Base-by-base conservation (phyloP, 2,797 vertebrate species). In the Phoebastria nigripes region DNA sequence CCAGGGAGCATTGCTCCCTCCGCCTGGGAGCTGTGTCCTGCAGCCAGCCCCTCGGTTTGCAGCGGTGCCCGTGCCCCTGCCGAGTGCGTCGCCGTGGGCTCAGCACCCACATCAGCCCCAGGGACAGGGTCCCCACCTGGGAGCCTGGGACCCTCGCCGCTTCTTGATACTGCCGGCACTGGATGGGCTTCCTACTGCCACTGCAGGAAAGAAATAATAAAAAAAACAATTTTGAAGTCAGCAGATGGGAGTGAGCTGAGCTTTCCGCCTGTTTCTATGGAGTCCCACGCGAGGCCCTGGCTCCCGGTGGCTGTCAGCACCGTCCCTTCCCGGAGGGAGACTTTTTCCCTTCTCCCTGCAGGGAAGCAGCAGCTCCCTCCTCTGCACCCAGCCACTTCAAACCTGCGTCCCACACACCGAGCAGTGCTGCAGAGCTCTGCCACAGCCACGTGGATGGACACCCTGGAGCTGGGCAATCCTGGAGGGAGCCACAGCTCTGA, bases 331-430 rank as follows among this genome's bases (percentile, higher is more conserved):
- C 21, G 9, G 58, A 82, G 35, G 55, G 39, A 87, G 20, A 49
- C 15, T 15, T 66, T 13, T 73, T 63, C 46, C 51, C 24, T 74
- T 72, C 33, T 78, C n/a, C 26, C 65, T 2, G 2, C 22, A 66
- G 67, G 21, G 54, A 95, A 82, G 76, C 41, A 69, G 82, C 58
- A 80, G 58, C 52, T 81, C 51, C n/a, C 49, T 89, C 59, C 83
- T 76, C 26, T 13, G 72, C 67, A 76, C 65, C 33, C 25, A 20
- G 46, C 28, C 11, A 3, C 79, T 70, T 82, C 90, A 62, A 33
- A 37, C 25, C 31, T 15, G 6, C 0, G 0, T 54, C 39, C 71
- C 79, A 65, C 2, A 0, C 0, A 1, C 18, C 1, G 3, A 92
- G 63, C 70, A 55, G 37, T 1, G 1, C 56, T 71, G 73, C 61